Evolutionary conservation across 2,888 invertebrate genomes (phyloP).

Genomic region (Bugulina stolonifera): DNA sequence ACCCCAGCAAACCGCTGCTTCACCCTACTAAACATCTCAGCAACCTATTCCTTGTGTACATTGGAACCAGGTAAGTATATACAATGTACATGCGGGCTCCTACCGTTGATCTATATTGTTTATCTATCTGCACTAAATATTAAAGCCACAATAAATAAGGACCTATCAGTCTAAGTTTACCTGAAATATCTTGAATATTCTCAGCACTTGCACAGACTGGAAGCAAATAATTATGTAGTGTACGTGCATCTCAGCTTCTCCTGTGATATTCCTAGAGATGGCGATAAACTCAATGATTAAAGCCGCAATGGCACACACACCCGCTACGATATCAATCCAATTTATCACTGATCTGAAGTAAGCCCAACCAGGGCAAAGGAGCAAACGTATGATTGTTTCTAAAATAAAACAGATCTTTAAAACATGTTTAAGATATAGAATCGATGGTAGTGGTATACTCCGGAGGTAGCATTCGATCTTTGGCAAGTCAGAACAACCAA

Average conservation of each 20-base stretch:
- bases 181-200: slow-evolving; percentile 23
- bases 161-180: too few species aligned
- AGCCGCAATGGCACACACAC: neutral
- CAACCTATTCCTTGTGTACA: too few species aligned
- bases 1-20: too few species aligned
- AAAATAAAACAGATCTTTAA: neutral
- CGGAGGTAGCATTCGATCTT: neutral
- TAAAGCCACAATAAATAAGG: too few species aligned
- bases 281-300: neutral
- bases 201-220: neutral
- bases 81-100: too few species aligned
- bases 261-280: neutral
- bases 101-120: too few species aligned
- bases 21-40: too few species aligned
- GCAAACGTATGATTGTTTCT: neutral
- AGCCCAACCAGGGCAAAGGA: slow-evolving; percentile 5
- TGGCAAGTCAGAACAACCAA: neutral
- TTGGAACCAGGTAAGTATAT: too few species aligned
- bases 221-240: neutral
- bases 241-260: neutral
- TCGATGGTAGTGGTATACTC: neutral
- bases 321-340: slow-evolving; percentile 16
- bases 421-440: neutral
- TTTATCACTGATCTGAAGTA: slow-evolving; percentile 11
- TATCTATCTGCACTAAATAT: too few species aligned